Evolutionary conservation across 2,888 invertebrate genomes (phyloP).

Genomic region (Hirtodrosophila cameraria): DNA sequence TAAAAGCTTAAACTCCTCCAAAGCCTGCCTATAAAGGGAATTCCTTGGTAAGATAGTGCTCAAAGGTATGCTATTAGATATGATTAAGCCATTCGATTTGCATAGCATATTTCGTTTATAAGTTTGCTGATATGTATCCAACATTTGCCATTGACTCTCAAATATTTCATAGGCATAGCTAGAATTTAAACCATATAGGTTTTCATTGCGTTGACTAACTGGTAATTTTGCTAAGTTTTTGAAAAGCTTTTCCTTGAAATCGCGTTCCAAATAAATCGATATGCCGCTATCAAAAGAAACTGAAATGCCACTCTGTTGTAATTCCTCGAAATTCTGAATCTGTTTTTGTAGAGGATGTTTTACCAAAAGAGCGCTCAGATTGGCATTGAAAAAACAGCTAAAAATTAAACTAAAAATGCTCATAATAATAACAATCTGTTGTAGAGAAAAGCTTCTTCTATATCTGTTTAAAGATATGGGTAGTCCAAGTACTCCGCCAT

Average conservation of each 20-base stretch:
- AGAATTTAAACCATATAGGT: not conserved
- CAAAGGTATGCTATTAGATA: not conserved
- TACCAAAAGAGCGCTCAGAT: constrained; percentile 40
- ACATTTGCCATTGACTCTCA: not conserved
- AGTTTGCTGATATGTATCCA: not conserved
- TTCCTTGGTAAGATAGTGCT: not conserved
- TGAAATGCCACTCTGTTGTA: constrained; percentile 16
- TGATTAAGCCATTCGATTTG: not conserved
- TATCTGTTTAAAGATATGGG: constrained; percentile 6
- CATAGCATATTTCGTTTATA: not conserved
- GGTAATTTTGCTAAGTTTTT: not conserved
- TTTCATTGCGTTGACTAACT: no score
- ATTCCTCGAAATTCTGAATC: constrained; percentile 21
- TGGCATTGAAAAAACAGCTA: constrained; percentile 42
- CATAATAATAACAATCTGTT: constrained; percentile 36
- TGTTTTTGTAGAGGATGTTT: constrained; percentile 4
- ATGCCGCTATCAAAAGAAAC: not conserved
- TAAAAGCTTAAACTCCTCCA: not conserved
- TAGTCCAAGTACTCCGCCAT: constrained; percentile 29
- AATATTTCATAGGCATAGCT: constrained; percentile 1
- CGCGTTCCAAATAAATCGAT: not conserved
- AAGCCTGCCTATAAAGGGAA: not conserved
- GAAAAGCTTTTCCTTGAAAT: not conserved
- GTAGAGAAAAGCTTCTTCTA: constrained; percentile 16
- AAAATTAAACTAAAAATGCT: constrained; percentile 39